These are phyloP conservation scores for Xenentodon cancila DNA, from an alignment of 2,797 vertebrate species.

Conservation along the genomic window DNA sequence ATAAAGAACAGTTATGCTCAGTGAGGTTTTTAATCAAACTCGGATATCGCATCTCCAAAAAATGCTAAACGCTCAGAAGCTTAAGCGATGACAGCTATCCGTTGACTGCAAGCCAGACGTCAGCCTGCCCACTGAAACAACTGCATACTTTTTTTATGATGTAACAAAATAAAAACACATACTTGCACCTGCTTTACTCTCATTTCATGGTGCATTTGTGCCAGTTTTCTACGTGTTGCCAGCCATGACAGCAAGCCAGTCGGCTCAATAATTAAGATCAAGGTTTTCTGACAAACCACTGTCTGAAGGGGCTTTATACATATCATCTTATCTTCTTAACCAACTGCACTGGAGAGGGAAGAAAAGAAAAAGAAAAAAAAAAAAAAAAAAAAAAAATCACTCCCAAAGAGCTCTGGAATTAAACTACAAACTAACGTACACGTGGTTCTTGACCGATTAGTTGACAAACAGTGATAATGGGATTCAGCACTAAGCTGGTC, in stretches of 20 bases:
- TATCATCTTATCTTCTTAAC: slow-evolving; percentile 40
- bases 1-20: too few relatives aligned
- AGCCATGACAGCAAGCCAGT: slow-evolving; percentile 15
- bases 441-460: slow-evolving; percentile 70
- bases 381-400: not conserved
- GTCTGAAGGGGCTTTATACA: slow-evolving; percentile 28
- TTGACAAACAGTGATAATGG: slow-evolving; percentile 71
- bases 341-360: too few relatives aligned
- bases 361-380: too few relatives aligned
- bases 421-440: slow-evolving; percentile 66
- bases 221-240: slow-evolving; percentile 4
- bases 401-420: slow-evolving; percentile 54
- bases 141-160: too few relatives aligned
- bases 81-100: too few relatives aligned
- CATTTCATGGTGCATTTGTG: slow-evolving; percentile 2
- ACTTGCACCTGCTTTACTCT: not conserved
- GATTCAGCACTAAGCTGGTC: slow-evolving; percentile 67
- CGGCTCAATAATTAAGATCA: slow-evolving; percentile 20
- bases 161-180: too few relatives aligned
- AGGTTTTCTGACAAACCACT: slow-evolving; percentile 18
- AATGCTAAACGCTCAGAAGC: too few relatives aligned
- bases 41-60: too few relatives aligned
- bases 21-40: too few relatives aligned
- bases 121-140: too few relatives aligned
- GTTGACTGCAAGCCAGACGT: too few relatives aligned